These are phyloP conservation scores for Azemiops feae DNA, from an alignment of 2,113 vertebrate species.

Conservation along the genomic window DNA sequence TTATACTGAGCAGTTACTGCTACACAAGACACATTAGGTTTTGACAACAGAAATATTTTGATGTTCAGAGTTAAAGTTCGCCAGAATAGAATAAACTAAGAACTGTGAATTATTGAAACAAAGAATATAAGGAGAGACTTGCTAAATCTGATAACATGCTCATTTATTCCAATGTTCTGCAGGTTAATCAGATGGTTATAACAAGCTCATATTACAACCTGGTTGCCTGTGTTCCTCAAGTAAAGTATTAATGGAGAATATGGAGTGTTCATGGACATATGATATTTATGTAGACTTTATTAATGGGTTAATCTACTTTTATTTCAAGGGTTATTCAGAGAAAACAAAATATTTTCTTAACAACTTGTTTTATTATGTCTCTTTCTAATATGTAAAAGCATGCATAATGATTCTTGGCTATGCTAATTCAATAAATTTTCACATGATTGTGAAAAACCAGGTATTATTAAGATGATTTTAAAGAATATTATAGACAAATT, in stretches of 20 bases:
- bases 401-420: not conserved
- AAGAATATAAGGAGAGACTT: not conserved
- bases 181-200: not conserved
- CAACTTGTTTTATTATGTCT: not conserved
- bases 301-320: not conserved
- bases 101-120: not conserved
- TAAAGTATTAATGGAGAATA: not conserved
- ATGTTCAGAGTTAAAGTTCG: not conserved
- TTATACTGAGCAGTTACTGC: not conserved
- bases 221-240: not conserved
- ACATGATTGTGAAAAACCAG: not conserved
- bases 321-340: not conserved
- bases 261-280: not conserved
- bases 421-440: not conserved
- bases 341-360: not conserved
- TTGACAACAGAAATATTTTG: not conserved
- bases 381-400: not conserved
- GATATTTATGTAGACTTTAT: not conserved
- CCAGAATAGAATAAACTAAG: not conserved
- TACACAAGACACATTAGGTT: not conserved
- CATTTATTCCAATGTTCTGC: not conserved
- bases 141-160: not conserved
- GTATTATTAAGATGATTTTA: not conserved
- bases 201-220: not conserved
- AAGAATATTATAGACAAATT: not conserved